phyloP scores from a whole-genome alignment of 2,797 vertebrate genomes.

The Pipistrellus pipistrellus region DNA sequence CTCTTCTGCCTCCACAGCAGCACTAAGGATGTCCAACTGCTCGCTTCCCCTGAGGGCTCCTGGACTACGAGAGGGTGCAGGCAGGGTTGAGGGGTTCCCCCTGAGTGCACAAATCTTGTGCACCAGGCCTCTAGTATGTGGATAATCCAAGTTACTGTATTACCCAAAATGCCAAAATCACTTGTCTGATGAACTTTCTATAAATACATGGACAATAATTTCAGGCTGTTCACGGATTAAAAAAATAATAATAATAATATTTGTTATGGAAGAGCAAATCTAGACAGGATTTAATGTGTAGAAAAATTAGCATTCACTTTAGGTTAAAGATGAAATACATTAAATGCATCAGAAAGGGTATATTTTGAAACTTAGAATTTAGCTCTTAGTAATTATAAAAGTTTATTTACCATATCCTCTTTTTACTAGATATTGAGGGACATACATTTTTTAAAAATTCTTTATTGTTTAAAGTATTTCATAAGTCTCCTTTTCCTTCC shows the following conservation, averaged over 20 bases:
- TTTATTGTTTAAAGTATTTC: too few relatives aligned
- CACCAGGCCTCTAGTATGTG: too few relatives aligned
- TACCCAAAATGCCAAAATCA: background rate
- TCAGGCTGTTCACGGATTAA: background rate
- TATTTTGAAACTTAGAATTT: slow-evolving; percentile 20
- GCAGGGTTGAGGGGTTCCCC: too few relatives aligned
- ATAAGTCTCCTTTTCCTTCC: too few relatives aligned
- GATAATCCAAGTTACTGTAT: background rate
- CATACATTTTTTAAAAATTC: background rate
- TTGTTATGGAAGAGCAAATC: background rate
- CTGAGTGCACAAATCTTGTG: too few relatives aligned
- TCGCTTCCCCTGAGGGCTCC: too few relatives aligned
- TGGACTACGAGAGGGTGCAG: too few relatives aligned
- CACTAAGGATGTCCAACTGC: too few relatives aligned
- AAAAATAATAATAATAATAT: background rate
- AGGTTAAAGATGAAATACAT: background rate
- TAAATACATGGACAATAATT: background rate
- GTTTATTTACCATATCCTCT: background rate
- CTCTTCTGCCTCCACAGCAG: too few relatives aligned
- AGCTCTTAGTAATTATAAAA: background rate
- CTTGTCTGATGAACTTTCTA: background rate
- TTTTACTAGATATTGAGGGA: background rate
- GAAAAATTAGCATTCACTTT: slow-evolving; percentile 1
- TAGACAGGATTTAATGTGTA: background rate
- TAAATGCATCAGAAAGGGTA: background rate